Evolutionary conservation across 2,888 invertebrate species (phyloP).

Genomic region (Hydriomena furcata): DNA sequence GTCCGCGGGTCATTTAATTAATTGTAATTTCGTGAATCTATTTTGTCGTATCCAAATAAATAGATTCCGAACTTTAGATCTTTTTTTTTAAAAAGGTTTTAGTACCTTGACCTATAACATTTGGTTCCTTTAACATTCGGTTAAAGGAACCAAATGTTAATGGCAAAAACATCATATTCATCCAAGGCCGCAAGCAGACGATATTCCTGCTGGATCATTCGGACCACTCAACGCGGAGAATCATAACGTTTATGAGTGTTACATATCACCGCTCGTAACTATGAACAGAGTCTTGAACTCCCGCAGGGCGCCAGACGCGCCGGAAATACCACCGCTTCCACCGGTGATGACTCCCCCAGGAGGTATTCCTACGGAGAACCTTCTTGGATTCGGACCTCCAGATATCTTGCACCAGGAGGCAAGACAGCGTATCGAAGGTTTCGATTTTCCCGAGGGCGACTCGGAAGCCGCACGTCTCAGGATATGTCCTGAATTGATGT

Average conservation of each 20-base stretch:
- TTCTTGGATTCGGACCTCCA: constrained; percentile 28
- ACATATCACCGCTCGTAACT: constrained; percentile 25
- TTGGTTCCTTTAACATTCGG: too few relatives aligned
- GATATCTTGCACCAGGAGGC: constrained; percentile 27
- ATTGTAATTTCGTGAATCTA: too few relatives aligned
- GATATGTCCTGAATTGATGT: constrained; percentile 25
- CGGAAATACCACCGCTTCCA: constrained; percentile 25
- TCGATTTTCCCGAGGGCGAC: constrained; percentile 27
- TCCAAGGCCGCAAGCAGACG: constrained; percentile 15
- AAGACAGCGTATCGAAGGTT: constrained; percentile 26
- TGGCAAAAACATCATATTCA: too few relatives aligned
- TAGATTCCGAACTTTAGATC: too few relatives aligned
- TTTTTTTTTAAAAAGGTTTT: too few relatives aligned
- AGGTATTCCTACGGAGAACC: constrained; percentile 20
- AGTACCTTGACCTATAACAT: too few relatives aligned
- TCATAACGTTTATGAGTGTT: constrained; percentile 23
- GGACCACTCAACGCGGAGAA: neutral
- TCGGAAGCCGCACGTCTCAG: constrained; percentile 16
- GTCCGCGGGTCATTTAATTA: too few relatives aligned
- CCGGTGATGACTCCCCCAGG: constrained; percentile 25
- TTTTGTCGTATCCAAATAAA: too few relatives aligned
- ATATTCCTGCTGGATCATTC: constrained; percentile 19
- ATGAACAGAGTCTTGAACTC: constrained; percentile 24
- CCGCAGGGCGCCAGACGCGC: neutral
- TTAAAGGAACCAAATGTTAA: too few relatives aligned